Percentiles rank a stretch among this genome's conserved stretches.
Conservation (phyloP, 2,888 invertebrate species). For the Ommatoiulus sabulosus region DNA sequence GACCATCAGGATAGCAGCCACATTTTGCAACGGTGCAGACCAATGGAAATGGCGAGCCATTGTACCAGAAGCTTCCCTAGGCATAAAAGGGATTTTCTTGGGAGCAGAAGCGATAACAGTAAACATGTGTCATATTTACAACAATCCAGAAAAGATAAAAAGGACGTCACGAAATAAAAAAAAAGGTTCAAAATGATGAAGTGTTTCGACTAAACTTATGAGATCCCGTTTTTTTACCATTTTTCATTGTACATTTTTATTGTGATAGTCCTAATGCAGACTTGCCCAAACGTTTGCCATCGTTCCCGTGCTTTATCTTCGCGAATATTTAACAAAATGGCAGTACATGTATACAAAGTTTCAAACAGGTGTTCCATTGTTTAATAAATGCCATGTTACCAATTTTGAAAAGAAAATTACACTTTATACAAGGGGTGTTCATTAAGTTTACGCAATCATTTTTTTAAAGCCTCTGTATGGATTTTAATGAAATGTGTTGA, state of each 20-base stretch:
- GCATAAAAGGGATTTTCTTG: slow-evolving; percentile 31
- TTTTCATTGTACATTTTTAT: neutral
- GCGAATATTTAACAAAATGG: too few species aligned
- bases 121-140: slow-evolving; percentile 40
- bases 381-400: too few species aligned
- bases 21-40: neutral
- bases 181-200: neutral
- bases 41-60: neutral
- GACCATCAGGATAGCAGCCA: neutral
- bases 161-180: neutral
- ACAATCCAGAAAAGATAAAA: slow-evolving; percentile 5
- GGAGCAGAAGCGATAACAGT: neutral
- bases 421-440: too few species aligned
- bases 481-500: too few species aligned
- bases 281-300: slow-evolving; percentile 12
- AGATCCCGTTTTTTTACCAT: neutral
- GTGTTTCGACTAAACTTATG: neutral
- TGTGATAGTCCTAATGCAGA: neutral
- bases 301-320: neutral
- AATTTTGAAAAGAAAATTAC: too few species aligned
- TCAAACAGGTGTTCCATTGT: too few species aligned
- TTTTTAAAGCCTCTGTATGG: too few species aligned
- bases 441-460: too few species aligned
- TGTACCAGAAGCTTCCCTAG: neutral
- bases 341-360: too few species aligned